These are phyloP conservation scores for Musca vetustissima DNA, from an alignment of 1,140 invertebrate genomes.

Conservation along the genomic window DNA sequence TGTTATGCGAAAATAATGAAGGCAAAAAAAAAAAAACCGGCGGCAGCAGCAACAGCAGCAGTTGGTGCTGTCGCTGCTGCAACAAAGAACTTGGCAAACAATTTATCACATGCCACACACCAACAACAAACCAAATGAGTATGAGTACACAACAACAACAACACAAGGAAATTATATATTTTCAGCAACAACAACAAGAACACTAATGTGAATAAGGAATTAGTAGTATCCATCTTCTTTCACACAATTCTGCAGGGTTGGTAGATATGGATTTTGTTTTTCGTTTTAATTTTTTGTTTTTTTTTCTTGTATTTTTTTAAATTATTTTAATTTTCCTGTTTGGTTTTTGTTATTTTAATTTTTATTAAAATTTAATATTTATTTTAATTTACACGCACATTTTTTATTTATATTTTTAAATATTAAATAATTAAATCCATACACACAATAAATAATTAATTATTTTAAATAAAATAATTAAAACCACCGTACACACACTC, in stretches of 20 bases:
- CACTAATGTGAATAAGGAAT: too few relatives aligned
- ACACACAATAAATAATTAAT: too few relatives aligned
- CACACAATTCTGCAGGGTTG: not conserved
- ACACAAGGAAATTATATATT: not conserved
- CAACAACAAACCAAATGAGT: not conserved
- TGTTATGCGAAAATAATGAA: too few relatives aligned
- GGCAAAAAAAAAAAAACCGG: not conserved
- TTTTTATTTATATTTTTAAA: too few relatives aligned
- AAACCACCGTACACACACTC: not conserved
- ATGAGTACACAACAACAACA: not conserved
- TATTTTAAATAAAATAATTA: not conserved
- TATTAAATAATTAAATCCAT: too few relatives aligned
- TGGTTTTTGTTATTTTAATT: conserved; percentile 1
- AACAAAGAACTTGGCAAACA: not conserved
- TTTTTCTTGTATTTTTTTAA: not conserved
- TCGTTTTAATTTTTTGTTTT: not conserved
- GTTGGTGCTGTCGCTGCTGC: conserved; percentile 8
- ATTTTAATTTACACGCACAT: not conserved
- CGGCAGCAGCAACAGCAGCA: conserved; percentile 17
- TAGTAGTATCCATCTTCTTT: conserved; percentile 17
- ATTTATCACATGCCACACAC: conserved; percentile 1
- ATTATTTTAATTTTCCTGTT: not conserved
- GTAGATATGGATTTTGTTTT: too few relatives aligned
- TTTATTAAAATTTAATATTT: not conserved
- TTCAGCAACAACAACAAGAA: not conserved